Base-by-base conservation (phyloP, 2,888 invertebrate species). In the Heliconius ismenius region DNA sequence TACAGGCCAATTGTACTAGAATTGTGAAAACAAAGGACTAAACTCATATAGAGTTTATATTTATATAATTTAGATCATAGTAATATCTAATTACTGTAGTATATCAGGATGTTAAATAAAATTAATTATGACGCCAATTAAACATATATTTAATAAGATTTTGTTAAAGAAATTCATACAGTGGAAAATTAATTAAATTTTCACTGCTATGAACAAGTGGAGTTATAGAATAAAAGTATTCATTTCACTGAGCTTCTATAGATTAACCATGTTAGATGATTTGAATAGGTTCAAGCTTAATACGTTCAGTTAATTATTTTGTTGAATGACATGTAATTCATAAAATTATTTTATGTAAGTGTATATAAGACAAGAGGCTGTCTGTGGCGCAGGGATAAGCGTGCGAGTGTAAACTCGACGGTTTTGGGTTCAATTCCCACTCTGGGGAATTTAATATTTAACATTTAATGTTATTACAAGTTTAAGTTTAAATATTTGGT, bases 151-250 rank as follows among this genome's bases (percentile, higher is more conserved):
- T 76, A 76, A 85, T 82, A 86, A 82, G 83, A 86, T 89, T 87
- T 88, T 89, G 89, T 89, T 89, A 89, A 91, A 90, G 89, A 89
- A 91, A 84, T 89, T 90, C 83, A 84, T 89, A 85, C 86, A 91
- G 91, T 92, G 91, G 92, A 92, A 92, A 92, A 92, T 92, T 93
- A 92, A 92, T 93, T 92, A 92, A 91, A 92, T 77, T 91, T 88
- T 89, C 88, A 86, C 84, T 87, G 60, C 39, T 88, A 87, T 89
- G 87, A 86, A 86, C 86, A 85, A 87, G 87, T 86, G 83, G 39
- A 70, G 83, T 39, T 13, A 39, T 84, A 85, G 87, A 87, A 91
- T 89, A 89, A 91, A 89, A 89, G 88, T 87, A 89, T 86, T 90
- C 91, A 91, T 91, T 89, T 90, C 92, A 91, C 87, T 91, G 91